Conservation (phyloP, 2,888 invertebrate species). For the Seira musarum region DNA sequence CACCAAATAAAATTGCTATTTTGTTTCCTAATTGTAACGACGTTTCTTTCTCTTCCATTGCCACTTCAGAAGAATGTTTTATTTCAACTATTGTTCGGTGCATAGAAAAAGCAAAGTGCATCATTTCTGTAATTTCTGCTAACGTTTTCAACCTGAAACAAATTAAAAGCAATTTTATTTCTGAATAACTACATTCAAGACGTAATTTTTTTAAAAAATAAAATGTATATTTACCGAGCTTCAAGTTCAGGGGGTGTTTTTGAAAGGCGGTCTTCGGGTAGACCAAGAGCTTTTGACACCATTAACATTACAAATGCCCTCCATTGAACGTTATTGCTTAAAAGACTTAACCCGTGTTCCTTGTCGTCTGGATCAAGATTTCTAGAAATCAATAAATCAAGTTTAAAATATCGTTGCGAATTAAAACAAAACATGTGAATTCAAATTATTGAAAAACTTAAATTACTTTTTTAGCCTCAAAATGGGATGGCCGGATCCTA, state of each 20-base stretch:
- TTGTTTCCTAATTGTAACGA: constrained; percentile 54
- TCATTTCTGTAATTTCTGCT: constrained; percentile 65
- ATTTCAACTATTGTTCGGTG: constrained; percentile 64
- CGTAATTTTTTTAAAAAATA: too few species aligned
- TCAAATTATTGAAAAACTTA: neutral
- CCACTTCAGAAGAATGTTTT: constrained; percentile 19
- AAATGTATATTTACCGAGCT: too few species aligned
- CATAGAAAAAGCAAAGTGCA: constrained; percentile 59
- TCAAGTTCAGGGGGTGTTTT: too few species aligned
- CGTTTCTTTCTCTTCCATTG: constrained; percentile 46
- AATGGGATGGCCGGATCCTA: constrained; percentile 58
- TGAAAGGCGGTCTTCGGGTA: constrained; percentile 23
- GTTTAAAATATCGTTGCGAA: neutral
- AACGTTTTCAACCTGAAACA: constrained; percentile 57
- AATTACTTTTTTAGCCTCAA: constrained; percentile 43
- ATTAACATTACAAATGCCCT: constrained; percentile 58
- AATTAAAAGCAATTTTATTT: too few species aligned
- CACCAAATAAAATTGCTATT: constrained; percentile 64
- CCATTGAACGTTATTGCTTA: constrained; percentile 57
- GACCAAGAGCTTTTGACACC: constrained; percentile 58
- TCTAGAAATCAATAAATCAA: constrained; percentile 27
- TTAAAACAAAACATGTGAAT: neutral
- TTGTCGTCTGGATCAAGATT: constrained; percentile 29
- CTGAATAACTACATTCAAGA: too few species aligned
- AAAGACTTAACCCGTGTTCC: constrained; percentile 26